Conservation (phyloP, 2,113 vertebrate genomes). For the Rattus norvegicus region GRCr8 NC_086021.1:111664001-111664500, state of each 20-base stretch:
- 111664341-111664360: not conserved
- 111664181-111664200: no score
- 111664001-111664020: not conserved
- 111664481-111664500: not conserved
- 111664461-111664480: not conserved
- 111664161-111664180: no score
- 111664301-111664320: no score
- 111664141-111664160: no score
- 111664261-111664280: no score
- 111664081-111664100: not conserved
- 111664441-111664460: not conserved
- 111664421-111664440: not conserved
- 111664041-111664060: not conserved
- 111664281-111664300: no score
- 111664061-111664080: not conserved
- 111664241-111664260: no score
- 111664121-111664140: not conserved
- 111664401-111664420: not conserved
- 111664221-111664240: no score
- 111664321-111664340: no score
- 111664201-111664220: no score
- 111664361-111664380: not conserved
- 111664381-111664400: not conserved
- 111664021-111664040: not conserved
- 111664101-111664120: not conserved